Percentiles rank a stretch among this genome's conserved stretches.
Conservation (phyloP, 2,113 vertebrate genomes). For the Zosterops borbonicus region DNA sequence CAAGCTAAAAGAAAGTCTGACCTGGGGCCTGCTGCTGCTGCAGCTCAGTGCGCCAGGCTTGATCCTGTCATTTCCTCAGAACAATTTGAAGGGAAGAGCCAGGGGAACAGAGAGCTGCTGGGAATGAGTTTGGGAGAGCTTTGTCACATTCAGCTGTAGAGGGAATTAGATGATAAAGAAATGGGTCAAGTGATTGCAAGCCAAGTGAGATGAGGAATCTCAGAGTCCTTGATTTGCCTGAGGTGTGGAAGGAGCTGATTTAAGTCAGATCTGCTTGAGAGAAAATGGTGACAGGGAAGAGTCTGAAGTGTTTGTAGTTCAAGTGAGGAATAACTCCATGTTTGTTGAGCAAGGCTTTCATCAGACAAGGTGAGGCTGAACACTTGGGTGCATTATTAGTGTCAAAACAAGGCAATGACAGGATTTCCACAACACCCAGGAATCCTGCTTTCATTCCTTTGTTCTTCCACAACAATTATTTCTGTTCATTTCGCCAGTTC, state of each 20-base stretch:
- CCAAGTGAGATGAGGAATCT: not conserved
- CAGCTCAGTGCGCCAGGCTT: not conserved
- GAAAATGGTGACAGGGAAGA: not conserved
- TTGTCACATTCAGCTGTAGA: not conserved
- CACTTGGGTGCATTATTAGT: not conserved
- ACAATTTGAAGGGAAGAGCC: not conserved
- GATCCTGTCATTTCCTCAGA: slow-evolving; percentile 18
- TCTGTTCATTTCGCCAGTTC: not conserved
- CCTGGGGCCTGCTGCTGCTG: not conserved
- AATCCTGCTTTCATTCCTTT: not conserved
- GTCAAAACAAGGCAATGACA: not conserved
- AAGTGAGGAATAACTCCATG: not conserved
- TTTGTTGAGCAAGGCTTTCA: not conserved
- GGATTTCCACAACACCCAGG: not conserved
- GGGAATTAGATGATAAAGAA: slow-evolving; percentile 24
- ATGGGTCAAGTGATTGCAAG: slow-evolving; percentile 29
- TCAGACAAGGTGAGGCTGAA: not conserved
- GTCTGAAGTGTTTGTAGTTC: not conserved
- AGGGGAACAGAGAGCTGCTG: not conserved
- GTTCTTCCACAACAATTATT: not conserved
- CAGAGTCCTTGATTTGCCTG: not conserved
- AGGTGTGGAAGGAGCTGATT: slow-evolving; percentile 26
- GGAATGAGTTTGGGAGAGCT: slow-evolving; percentile 1
- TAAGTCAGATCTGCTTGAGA: not conserved
- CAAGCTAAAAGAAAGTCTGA: not conserved